Evolutionary conservation across 2,113 vertebrate species (phyloP).

Genomic region (Pollimyrus isidori): DNA sequence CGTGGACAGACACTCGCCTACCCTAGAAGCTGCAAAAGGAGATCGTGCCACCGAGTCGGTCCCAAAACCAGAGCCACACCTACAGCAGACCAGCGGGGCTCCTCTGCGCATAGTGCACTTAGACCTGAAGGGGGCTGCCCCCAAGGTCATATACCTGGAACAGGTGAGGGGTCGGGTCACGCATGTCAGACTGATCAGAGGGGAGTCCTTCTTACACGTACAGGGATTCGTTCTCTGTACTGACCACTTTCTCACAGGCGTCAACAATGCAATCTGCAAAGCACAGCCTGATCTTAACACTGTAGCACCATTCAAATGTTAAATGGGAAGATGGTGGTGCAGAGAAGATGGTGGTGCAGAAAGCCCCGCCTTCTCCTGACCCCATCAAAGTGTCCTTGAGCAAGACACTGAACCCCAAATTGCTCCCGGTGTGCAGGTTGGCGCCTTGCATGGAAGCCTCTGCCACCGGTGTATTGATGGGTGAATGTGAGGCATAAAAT

Average conservation of each 20-base stretch:
- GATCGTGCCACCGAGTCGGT: background rate
- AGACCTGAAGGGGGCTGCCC: conserved; percentile 69
- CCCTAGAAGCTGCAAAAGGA: background rate
- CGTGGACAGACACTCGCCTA: background rate
- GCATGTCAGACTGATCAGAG: background rate
- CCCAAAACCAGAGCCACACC: background rate
- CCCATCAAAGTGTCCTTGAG: too few species aligned
- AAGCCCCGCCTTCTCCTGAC: too few species aligned
- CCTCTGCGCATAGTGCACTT: conserved; percentile 62
- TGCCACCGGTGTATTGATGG: too few species aligned
- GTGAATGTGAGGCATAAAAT: too few species aligned
- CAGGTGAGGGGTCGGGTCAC: conserved; percentile 49
- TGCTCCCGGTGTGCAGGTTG: too few species aligned
- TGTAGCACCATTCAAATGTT: background rate
- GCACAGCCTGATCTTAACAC: background rate
- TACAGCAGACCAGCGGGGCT: background rate
- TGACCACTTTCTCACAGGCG: background rate
- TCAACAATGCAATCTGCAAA: background rate
- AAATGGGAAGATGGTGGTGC: too few species aligned
- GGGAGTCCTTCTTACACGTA: background rate
- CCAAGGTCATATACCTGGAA: conserved; percentile 62
- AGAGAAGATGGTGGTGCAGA: too few species aligned
- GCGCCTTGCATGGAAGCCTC: too few species aligned
- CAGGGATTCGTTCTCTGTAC: background rate
- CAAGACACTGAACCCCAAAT: too few species aligned